Base-by-base conservation (phyloP, 2,888 invertebrate genomes). In the Tolmerus cingulatus region DNA sequence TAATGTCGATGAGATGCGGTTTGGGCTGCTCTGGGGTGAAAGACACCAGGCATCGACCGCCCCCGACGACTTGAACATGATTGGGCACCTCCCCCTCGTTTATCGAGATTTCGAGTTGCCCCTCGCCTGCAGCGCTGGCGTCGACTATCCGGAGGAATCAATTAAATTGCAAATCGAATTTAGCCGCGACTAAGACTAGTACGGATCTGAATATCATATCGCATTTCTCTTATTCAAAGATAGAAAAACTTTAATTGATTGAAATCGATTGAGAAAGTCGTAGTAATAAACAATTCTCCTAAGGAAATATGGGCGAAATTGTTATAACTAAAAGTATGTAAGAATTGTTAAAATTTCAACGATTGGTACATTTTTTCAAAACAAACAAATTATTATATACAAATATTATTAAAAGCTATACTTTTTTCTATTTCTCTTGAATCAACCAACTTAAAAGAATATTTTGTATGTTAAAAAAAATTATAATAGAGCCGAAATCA, bases 21-120 rank as follows among this genome's bases (percentile, higher is more conserved):
- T 97, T 97, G 2, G 97, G 95, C 89, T 96, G 95, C 92, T 98
- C 98, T 66, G 98, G 98, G 27, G 98, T 97, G 93, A 98, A 98
- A 89, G 97, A 97, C 46, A 98, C 98, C 79, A 98, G 94, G 91
- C 98, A 98, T 89, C 97, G 95, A 82, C 98, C 99, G 79, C 98
- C 98, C 43, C 98, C 98, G 19, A 99, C 97, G 86, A 98, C 98
- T 94, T 97, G 96, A 34, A 99, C 99, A 93, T 98, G 98, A 94
- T 99, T 99, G 79, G 99, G 99, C 88, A 99, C 98, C 94, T 98
- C 98, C 89, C 99, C 99, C 93, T 98, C 98, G 93, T 99, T 99
- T 92, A 99, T 98, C 90, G 98, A 98, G 91, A 99, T 99, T 94
- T 99, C 99, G 91, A 99, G 94, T 93, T 99, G 99, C 82, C 99